Percentiles rank a stretch among this genome's conserved stretches.
Evolutionary conservation across 2,113 vertebrate genomes (phyloP).

Genomic region (Otus sunia): DNA sequence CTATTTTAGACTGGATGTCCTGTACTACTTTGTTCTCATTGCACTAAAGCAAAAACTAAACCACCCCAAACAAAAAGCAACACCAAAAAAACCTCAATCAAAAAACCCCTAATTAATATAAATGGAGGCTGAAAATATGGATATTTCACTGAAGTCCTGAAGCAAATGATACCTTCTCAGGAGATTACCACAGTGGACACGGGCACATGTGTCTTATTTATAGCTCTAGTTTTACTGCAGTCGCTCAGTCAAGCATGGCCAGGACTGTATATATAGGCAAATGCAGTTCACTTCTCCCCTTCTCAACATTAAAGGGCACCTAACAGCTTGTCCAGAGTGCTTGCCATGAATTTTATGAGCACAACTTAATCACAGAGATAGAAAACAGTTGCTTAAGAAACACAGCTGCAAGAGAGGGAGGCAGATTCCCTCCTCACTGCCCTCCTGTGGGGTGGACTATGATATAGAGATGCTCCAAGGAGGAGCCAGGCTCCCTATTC

Average conservation of each 20-base stretch:
- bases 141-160: not conserved
- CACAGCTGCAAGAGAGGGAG: not conserved
- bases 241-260: not conserved
- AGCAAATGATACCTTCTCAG: not conserved
- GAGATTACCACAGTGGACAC: not conserved
- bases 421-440: not conserved
- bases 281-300: not conserved
- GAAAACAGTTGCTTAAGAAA: not conserved
- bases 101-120: not conserved
- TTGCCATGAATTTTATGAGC: not conserved
- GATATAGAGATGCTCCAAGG: not conserved
- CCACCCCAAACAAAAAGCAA: not conserved
- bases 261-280: conserved; percentile 6
- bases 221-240: conserved; percentile 45
- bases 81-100: not conserved
- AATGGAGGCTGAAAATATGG: not conserved
- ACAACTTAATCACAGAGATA: not conserved
- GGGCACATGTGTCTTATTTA: conserved; percentile 45
- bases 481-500: not conserved
- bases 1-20: not conserved
- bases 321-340: not conserved
- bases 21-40: not conserved
- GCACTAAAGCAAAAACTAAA: not conserved
- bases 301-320: conserved; percentile 2
- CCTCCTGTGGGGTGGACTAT: not conserved